phyloP scores from a whole-genome alignment of 1,140 invertebrate species.

The Pomacea maculata region DNA sequence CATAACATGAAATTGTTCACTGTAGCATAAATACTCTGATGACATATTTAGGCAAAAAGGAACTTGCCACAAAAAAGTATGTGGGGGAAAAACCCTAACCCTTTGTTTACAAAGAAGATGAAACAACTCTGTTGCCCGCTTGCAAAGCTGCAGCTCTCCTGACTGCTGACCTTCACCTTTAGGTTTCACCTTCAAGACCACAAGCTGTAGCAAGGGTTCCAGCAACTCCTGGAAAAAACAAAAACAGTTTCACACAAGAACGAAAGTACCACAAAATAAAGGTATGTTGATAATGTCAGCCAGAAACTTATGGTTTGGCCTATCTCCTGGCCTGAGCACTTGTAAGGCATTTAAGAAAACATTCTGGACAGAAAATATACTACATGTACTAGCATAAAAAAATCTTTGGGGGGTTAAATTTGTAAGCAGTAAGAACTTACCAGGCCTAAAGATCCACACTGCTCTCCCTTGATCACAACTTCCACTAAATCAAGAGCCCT shows the following conservation, averaged over 20 bases:
- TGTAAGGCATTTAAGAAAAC: too few relatives aligned
- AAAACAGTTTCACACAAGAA: not conserved
- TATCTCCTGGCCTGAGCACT: too few relatives aligned
- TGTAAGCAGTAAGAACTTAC: conserved; percentile 6
- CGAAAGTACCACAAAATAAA: too few relatives aligned
- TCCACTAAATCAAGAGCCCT: conserved; percentile 4
- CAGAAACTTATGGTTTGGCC: too few relatives aligned
- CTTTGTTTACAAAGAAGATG: conserved; percentile 17
- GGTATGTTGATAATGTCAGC: too few relatives aligned
- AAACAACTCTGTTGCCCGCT: conserved; percentile 2
- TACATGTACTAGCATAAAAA: not conserved
- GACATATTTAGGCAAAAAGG: not conserved
- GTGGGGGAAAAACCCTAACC: not conserved
- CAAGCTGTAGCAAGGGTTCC: conserved; percentile 5
- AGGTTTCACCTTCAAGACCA: not conserved
- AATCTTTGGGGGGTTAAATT: not conserved
- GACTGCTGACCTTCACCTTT: not conserved
- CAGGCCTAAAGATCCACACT: conserved; percentile 12
- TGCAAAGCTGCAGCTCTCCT: conserved; percentile 12
- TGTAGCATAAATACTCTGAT: not conserved
- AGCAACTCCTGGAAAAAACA: conserved; percentile 6
- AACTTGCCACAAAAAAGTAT: too few relatives aligned
- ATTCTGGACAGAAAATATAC: not conserved
- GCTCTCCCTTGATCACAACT: conserved; percentile 19
- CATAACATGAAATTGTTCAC: too few relatives aligned